Evolutionary conservation across 2,888 invertebrate genomes (phyloP), one percentile per base, ranked within the genome.

Genomic region (Tillus elongatus): DNA sequence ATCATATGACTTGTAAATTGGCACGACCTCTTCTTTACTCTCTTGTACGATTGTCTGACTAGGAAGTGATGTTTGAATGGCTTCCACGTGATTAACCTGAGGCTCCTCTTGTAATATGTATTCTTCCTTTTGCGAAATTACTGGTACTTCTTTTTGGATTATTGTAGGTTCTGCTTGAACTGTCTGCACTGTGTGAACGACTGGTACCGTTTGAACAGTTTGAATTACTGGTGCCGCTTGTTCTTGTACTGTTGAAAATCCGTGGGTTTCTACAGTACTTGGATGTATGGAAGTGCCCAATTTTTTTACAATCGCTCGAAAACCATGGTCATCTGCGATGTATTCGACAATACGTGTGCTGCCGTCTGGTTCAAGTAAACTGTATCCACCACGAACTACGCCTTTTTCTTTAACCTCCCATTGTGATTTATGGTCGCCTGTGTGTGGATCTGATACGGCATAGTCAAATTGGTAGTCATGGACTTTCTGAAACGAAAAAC

Each of bases 331-430:
- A 41, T 61, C 61, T 10, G 62, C 62, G 24, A 58, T 56, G 44
- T 63, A 63, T 34, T 61, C 58, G 8, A 63, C 63, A 19, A 61
- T 44, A 37, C 61, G 52, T n/a, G 60, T 61, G n/a, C 56, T 53
- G 36, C 63, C 63, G 42, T 62, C 63, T 4, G 63, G 53, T 46
- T 63, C 61, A 12, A 61, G 39, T 2, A 63, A 47, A 35, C 60
- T 60, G 51, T 63, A 63, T 13, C 55, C 56, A 2, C 63, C 63
- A 6, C 56, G 51, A 4, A 63, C 63, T 3, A 58, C 54, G 6
- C 59, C 61, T 30, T 58, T 54, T 37, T 60, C 58, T 35, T 55
- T 60, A 12, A 54, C 52, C 46, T 63, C 63, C 61, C 61, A 61
- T 40, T 63, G 62, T 12, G 54, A 51, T 35, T 63, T 63, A 40